A percentile compares a stretch with the other conserved stretches of the same genome.
These are phyloP conservation scores for Philopotamus ludificatus DNA, from an alignment of 1,140 invertebrate genomes.

Conservation along the genomic window DNA sequence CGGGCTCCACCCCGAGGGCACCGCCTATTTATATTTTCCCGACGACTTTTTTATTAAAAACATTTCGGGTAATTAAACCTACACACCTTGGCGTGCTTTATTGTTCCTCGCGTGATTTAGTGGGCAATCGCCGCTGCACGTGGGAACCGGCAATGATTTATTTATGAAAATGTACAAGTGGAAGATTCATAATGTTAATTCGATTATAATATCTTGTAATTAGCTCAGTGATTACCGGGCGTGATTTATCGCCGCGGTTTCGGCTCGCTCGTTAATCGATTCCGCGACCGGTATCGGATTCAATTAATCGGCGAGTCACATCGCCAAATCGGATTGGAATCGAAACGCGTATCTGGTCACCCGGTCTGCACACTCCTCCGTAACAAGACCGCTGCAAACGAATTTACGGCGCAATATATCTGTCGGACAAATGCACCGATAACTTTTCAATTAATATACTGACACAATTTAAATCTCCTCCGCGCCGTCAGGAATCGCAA, in stretches of 20 bases:
- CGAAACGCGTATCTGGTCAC: slow-evolving; percentile 7
- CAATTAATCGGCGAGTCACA: slow-evolving; percentile 38
- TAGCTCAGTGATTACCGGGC: background rate
- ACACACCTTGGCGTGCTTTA: slow-evolving; percentile 17
- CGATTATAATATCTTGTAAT: slow-evolving; percentile 29
- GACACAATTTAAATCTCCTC: background rate
- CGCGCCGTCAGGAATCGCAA: background rate
- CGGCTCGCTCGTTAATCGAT: too few relatives aligned
- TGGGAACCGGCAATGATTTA: slow-evolving; percentile 24
- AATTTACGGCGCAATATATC: slow-evolving; percentile 26
- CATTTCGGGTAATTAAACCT: slow-evolving; percentile 22
- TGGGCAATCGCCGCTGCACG: slow-evolving; percentile 1
- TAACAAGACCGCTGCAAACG: slow-evolving; percentile 22
- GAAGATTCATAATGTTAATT: slow-evolving; percentile 9
- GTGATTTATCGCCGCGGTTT: slow-evolving; percentile 10
- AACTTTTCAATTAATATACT: slow-evolving; percentile 38
- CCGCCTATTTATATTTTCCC: slow-evolving; percentile 4
- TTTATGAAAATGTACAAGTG: slow-evolving; percentile 15
- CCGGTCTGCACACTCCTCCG: background rate
- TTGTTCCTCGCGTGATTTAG: slow-evolving; percentile 29
- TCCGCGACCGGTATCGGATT: slow-evolving; percentile 30
- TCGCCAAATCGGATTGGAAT: slow-evolving; percentile 22
- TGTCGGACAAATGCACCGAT: slow-evolving; percentile 19
- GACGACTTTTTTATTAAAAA: background rate
- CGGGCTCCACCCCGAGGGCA: slow-evolving; percentile 14